These are phyloP conservation scores for Cassiopea andromeda DNA, from an alignment of 30 jellyfish, hydroid and myxozoan genomes.

Conservation along the genomic window DNA sequence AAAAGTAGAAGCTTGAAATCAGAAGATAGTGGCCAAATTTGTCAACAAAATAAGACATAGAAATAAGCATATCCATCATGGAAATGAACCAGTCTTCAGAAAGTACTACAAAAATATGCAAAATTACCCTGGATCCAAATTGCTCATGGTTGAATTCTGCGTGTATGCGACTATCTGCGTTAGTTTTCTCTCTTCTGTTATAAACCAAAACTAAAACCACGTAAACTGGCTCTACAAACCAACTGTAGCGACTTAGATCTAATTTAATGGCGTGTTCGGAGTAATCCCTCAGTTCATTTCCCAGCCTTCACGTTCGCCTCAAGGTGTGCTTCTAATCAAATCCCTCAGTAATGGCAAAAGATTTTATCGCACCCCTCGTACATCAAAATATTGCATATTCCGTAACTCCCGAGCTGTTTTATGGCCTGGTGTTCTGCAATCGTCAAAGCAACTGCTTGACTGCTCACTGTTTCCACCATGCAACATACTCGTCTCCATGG, in stretches of 20 bases:
- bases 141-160: conserved; percentile 15
- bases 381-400: neutral
- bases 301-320: too few species aligned
- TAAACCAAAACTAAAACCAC: neutral
- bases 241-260: neutral
- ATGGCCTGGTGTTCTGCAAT: neutral
- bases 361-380: too few species aligned
- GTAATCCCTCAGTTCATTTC: too few species aligned
- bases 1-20: too few species aligned
- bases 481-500: neutral
- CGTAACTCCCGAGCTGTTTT: neutral
- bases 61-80: too few species aligned
- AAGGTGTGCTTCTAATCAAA: too few species aligned
- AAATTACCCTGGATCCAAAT: conserved; percentile 49
- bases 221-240: neutral
- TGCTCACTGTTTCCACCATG: neutral
- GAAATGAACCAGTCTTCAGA: neutral
- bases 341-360: too few species aligned
- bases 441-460: neutral
- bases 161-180: neutral
- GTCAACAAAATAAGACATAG: too few species aligned
- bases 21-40: too few species aligned
- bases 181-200: neutral
- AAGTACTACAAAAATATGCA: neutral
- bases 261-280: too few species aligned